Percentiles rank a stretch among this genome's conserved stretches.
phyloP scores from a whole-genome alignment of 1,140 invertebrate species.

The Cyclina sinensis region DNA sequence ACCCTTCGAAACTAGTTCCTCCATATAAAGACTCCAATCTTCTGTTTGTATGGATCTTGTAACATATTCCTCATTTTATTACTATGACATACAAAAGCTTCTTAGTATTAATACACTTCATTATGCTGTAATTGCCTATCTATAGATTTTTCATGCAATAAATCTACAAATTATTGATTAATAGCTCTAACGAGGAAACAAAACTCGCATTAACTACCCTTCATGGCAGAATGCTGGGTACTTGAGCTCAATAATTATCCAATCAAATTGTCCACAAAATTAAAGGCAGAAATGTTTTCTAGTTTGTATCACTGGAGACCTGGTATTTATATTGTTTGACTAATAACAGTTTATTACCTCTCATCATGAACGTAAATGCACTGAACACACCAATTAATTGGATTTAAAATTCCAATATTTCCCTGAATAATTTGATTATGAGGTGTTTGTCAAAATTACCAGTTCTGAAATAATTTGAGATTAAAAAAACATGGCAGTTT shows the following conservation, averaged over 20 bases:
- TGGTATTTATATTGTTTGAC: constrained; percentile 4
- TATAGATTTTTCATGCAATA: constrained; percentile 52
- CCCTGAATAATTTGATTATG: not conserved
- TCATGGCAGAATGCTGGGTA: not conserved
- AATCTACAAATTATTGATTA: constrained; percentile 47
- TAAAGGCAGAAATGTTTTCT: not conserved
- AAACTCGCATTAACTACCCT: not conserved
- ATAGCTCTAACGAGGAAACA: not conserved
- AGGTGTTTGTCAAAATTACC: not conserved
- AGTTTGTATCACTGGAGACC: not conserved
- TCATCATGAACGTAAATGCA: not conserved
- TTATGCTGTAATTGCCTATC: constrained; percentile 38
- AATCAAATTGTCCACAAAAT: constrained; percentile 21
- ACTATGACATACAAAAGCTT: not conserved
- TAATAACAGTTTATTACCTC: constrained; percentile 2
- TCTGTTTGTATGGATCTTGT: no score
- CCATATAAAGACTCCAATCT: no score
- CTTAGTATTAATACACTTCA: constrained; percentile 12
- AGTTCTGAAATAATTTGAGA: not conserved
- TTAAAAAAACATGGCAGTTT: no score
- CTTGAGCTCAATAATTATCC: constrained; percentile 24
- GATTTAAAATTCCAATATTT: not conserved
- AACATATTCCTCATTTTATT: no score
- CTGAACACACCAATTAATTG: not conserved
- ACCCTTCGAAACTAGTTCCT: no score